phyloP scores from a whole-genome alignment of 1,140 invertebrate species.

The Drosophila guanche region DNA sequence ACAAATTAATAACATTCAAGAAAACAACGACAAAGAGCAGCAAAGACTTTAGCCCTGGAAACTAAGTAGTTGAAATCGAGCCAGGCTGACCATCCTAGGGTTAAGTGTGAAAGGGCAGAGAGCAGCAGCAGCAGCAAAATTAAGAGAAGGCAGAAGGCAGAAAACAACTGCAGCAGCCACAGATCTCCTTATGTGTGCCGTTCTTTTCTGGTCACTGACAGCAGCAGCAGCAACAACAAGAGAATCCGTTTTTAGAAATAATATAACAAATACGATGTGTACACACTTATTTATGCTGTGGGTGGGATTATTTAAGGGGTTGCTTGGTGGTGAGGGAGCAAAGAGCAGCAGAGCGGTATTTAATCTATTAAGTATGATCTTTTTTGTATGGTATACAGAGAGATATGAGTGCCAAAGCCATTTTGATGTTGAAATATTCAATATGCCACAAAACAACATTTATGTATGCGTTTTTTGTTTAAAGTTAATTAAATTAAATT shows the following conservation, averaged over 20 bases:
- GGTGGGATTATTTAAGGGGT: neutral
- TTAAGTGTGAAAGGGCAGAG: neutral
- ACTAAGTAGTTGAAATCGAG: no score
- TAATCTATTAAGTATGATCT: neutral
- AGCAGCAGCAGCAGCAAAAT: constrained; percentile 36
- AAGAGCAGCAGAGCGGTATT: neutral
- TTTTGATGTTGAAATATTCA: constrained; percentile 46
- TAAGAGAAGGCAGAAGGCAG: constrained; percentile 1
- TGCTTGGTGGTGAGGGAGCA: neutral
- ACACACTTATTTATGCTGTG: constrained; percentile 20
- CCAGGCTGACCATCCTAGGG: neutral
- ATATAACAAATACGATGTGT: constrained; percentile 38
- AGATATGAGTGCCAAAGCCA: constrained; percentile 54
- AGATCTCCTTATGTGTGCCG: no score
- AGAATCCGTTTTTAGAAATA: constrained; percentile 29
- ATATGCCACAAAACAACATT: constrained; percentile 69
- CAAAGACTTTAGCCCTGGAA: neutral
- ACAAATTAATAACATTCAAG: constrained; percentile 65
- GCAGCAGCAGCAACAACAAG: constrained; percentile 15
- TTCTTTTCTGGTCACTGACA: no score
- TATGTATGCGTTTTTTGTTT: constrained; percentile 49
- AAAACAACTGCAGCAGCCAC: constrained; percentile 27
- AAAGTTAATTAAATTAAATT: constrained; percentile 16
- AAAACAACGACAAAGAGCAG: constrained; percentile 40
- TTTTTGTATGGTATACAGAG: constrained; percentile 20